A percentile compares a stretch with the other conserved stretches of the same genome.
phyloP scores from a whole-genome alignment of 2,113 vertebrate genomes.

The Eonycteris spelaea region DNA sequence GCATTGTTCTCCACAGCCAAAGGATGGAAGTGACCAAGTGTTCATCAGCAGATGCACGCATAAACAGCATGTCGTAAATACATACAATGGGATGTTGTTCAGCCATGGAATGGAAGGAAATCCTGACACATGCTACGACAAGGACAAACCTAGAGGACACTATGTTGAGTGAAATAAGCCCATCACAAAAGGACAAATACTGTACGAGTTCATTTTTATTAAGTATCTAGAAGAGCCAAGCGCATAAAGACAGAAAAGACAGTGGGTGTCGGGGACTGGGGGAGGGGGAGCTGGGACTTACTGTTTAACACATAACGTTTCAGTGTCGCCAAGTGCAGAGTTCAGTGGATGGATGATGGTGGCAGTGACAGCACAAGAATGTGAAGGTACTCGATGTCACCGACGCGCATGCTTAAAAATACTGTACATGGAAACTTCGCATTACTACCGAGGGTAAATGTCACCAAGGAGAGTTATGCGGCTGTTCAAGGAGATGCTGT shows the following conservation, averaged over 20 bases:
- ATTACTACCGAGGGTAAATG: neutral
- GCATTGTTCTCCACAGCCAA: neutral
- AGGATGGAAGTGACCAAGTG: neutral
- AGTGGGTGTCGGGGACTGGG: neutral
- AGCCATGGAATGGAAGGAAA: neutral
- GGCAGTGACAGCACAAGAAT: neutral
- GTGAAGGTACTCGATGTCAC: neutral
- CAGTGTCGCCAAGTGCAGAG: neutral
- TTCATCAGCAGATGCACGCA: neutral
- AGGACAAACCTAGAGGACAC: neutral
- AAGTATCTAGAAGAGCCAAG: neutral
- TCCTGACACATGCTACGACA: neutral
- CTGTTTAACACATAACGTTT: neutral
- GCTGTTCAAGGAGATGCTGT: neutral
- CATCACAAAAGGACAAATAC: neutral
- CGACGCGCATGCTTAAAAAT: neutral
- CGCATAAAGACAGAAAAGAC: neutral
- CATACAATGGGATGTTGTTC: neutral
- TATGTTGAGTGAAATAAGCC: neutral
- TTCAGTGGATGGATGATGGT: neutral
- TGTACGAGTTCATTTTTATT: fast-evolving
- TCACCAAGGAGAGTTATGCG: neutral
- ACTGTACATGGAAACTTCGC: neutral
- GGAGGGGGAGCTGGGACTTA: too few species aligned
- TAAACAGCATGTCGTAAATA: neutral